Conservation (phyloP, 2,113 vertebrate genomes). For the Saccopteryx bilineata region DNA sequence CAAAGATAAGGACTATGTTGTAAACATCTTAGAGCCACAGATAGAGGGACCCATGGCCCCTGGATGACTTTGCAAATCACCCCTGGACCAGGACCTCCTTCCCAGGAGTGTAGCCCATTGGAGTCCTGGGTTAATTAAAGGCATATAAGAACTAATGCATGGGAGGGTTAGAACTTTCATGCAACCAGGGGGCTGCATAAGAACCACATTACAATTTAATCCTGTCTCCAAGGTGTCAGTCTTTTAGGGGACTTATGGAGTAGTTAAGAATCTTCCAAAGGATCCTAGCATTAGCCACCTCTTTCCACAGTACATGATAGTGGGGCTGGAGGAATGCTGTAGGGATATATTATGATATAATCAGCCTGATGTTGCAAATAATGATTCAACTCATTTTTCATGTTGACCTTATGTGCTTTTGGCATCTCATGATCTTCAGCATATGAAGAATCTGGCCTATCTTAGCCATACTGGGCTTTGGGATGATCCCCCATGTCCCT, state of each 20-base stretch:
- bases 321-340: background rate
- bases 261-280: background rate
- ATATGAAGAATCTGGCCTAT: background rate
- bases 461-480: background rate
- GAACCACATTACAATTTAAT: slow-evolving; percentile 1
- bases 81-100: background rate
- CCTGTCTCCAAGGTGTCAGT: background rate
- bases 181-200: background rate
- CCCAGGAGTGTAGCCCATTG: background rate
- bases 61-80: background rate
- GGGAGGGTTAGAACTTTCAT: background rate
- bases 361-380: background rate
- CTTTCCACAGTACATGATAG: background rate
- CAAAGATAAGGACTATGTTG: background rate
- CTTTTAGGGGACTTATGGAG: background rate
- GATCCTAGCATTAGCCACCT: background rate
- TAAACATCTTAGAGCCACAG: background rate
- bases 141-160: background rate
- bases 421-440: background rate
- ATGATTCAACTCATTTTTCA: background rate
- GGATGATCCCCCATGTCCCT: background rate
- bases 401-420: slow-evolving; percentile 18
- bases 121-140: background rate
- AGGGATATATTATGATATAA: background rate
- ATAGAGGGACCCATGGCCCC: background rate